Conservation (phyloP, 2,113 vertebrate species). For the Pipra filicauda region DNA sequence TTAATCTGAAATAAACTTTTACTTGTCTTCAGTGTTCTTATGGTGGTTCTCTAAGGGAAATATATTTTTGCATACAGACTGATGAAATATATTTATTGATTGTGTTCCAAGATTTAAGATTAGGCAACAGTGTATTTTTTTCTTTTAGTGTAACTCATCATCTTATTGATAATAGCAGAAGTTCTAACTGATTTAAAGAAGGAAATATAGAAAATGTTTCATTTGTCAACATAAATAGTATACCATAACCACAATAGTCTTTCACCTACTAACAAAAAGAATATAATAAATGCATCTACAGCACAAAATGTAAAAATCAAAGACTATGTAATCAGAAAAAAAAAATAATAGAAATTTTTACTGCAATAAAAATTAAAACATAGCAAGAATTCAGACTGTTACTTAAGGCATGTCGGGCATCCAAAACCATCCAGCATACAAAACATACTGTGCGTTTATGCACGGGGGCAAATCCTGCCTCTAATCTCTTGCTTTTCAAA, state of each 20-base stretch:
- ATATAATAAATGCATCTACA: not conserved
- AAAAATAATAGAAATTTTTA: not conserved
- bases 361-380: not conserved
- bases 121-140: not conserved
- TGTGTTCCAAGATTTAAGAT: not conserved
- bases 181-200: not conserved
- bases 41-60: not conserved
- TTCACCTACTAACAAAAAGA: not conserved
- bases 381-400: not conserved
- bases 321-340: not conserved
- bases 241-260: not conserved
- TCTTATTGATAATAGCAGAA: not conserved
- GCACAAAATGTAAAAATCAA: not conserved
- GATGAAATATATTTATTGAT: not conserved
- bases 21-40: not conserved
- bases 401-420: not conserved
- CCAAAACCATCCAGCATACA: not conserved
- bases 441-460: not conserved
- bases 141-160: not conserved
- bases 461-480: not conserved
- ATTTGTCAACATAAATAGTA: not conserved
- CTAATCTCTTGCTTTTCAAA: not conserved
- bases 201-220: not conserved
- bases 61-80: not conserved
- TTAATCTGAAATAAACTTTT: not conserved